Conservation (phyloP, 2,797 vertebrate species). For the Hoplostethus mediterraneus region DNA sequence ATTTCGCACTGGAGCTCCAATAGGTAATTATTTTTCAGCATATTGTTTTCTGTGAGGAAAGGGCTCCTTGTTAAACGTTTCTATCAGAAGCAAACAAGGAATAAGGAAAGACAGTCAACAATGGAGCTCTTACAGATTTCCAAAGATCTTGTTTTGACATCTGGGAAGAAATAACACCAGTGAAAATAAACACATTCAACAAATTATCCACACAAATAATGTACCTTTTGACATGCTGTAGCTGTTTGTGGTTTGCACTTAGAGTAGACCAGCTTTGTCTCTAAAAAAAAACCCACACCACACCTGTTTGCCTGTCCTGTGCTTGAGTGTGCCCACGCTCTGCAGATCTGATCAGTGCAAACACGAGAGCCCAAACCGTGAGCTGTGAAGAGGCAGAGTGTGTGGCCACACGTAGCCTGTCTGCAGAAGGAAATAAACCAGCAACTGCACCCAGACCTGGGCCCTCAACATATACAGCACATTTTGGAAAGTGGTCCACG, state of each 20-base stretch:
- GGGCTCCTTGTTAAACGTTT: too few relatives aligned
- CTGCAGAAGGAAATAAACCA: background rate
- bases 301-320: constrained; percentile 18
- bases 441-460: background rate
- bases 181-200: background rate
- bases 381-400: constrained; percentile 28
- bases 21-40: background rate
- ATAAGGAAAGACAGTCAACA: too few relatives aligned
- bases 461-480: background rate
- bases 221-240: too few relatives aligned
- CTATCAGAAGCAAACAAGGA: too few relatives aligned
- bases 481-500: background rate
- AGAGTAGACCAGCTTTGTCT: background rate
- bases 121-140: too few relatives aligned
- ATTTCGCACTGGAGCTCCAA: background rate
- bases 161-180: too few relatives aligned
- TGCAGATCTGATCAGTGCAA: constrained; percentile 2
- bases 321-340: background rate
- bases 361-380: background rate
- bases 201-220: too few relatives aligned
- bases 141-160: too few relatives aligned
- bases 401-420: background rate
- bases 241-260: background rate
- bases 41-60: background rate
- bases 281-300: constrained; percentile 4